Base-by-base conservation (phyloP, 2,113 vertebrate species). In the Megaleporinus macrocephalus region DNA sequence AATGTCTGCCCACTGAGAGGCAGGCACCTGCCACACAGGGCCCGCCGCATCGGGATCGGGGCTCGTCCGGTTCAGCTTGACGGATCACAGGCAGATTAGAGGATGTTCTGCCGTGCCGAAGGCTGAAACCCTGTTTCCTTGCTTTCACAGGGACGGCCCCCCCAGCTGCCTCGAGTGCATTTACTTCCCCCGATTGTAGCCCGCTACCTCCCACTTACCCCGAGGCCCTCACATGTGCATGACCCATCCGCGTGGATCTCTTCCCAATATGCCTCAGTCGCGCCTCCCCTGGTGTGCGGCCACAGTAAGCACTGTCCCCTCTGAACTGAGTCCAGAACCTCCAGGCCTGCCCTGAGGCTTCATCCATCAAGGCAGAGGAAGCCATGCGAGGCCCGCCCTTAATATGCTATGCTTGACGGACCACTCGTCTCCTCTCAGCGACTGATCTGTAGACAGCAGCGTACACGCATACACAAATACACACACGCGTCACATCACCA, bases 321-420 rank as follows among this genome's bases (percentile, higher is more conserved):
- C 74, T 27, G 53, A 83, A 29, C 73, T 41, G 27, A 76, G 27
- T 30, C 53, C n/a, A 76, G 44, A 57, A 29, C 55, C 66, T 71
- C 65, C 74, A 57, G 72, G 47, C 33, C 16, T 80, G 16, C 20
- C 76, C 76, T 53, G 80, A 82, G 75, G 71, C 80, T 51, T 26
- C 30, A 15, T 72, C 26, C 27, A 47, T 85, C 74, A 44, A 47
- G 36, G 49, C 71, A 49, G 72, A 27, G 53, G 41, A 36, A 61
- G 44, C 69, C 44, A 0, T 36, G 27, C 69, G 20, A 22, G 33
- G 55, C 30, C 4, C 9, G 2, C 55, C 63, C 71, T 73, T 70
- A 24, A 78, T 70, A 30, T 16, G 14, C 13, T 26, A 10, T 55
- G 29, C 24, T 24, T 47, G 73, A 29, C 65, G 36, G 61, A 49